Conservation (phyloP, 2,888 invertebrate species). For the Lepidochitona cinerea region DNA sequence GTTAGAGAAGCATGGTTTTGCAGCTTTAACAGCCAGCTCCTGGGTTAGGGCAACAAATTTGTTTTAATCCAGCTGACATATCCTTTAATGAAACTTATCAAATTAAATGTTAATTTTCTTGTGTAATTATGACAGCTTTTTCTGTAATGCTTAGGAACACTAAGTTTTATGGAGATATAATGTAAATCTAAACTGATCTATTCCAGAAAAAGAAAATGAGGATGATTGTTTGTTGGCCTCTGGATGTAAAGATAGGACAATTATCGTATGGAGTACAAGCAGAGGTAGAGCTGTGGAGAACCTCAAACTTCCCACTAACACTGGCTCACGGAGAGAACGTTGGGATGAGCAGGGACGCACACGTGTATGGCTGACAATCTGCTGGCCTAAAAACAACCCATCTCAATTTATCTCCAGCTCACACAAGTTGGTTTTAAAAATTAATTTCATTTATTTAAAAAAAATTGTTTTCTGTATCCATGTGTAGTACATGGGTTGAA, state of each 20-base stretch:
- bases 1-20: no score
- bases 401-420: conserved; percentile 53
- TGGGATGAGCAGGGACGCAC: conserved; percentile 43
- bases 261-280: conserved; percentile 61
- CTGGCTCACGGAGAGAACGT: conserved; percentile 34
- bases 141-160: no score
- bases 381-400: conserved; percentile 74
- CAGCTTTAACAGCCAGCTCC: no score
- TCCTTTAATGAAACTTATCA: no score
- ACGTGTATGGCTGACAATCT: conserved; percentile 59
- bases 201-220: background rate
- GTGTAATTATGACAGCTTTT: no score
- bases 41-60: no score
- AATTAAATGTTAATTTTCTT: no score
- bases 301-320: conserved; percentile 46
- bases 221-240: conserved; percentile 78
- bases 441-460: no score
- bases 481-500: no score
- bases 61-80: no score
- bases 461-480: no score
- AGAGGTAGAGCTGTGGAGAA: conserved; percentile 48
- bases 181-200: background rate
- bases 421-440: conserved; percentile 43
- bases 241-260: conserved; percentile 77
- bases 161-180: no score